Percentiles rank a stretch among this genome's conserved stretches.
phyloP scores from a whole-genome alignment of 2,797 vertebrate genomes.

The Anabas testudineus region DNA sequence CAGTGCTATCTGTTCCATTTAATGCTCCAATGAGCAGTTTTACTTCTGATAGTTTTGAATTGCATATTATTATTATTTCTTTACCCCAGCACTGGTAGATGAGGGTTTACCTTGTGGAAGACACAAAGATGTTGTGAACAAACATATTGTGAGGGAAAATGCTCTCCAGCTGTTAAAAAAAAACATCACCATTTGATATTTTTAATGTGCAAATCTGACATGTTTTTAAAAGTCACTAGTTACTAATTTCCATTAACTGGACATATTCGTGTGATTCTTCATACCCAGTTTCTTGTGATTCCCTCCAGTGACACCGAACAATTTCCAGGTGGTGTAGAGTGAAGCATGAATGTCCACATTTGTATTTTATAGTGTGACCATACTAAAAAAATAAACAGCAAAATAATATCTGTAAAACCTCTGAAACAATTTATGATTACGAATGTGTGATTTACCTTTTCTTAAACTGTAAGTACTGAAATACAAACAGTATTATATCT shows the following conservation, averaged over 20 bases:
- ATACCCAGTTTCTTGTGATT: conserved; percentile 78
- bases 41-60: too few relatives aligned
- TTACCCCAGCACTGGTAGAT: neutral
- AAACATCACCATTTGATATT: neutral
- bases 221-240: neutral
- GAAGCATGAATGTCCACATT: conserved; percentile 52
- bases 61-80: too few relatives aligned
- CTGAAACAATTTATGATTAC: neutral
- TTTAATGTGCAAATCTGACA: neutral
- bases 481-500: neutral
- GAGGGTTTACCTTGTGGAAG: conserved; percentile 66
- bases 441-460: conserved; percentile 14
- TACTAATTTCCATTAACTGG: neutral
- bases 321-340: conserved; percentile 1
- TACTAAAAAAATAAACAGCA: conserved; percentile 60
- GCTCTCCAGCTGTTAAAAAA: conserved; percentile 68
- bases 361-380: conserved; percentile 77
- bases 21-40: too few relatives aligned
- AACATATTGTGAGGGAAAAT: conserved; percentile 65
- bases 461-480: conserved; percentile 11
- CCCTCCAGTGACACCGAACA: conserved; percentile 30
- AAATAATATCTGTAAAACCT: neutral
- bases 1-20: too few relatives aligned
- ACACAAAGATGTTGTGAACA: conserved; percentile 59
- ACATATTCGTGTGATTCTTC: conserved; percentile 3